Evolutionary conservation across 2,797 vertebrate genomes (phyloP), one percentile per base, ranked within the genome.

Genomic region (Epinephelus coioides): DNA sequence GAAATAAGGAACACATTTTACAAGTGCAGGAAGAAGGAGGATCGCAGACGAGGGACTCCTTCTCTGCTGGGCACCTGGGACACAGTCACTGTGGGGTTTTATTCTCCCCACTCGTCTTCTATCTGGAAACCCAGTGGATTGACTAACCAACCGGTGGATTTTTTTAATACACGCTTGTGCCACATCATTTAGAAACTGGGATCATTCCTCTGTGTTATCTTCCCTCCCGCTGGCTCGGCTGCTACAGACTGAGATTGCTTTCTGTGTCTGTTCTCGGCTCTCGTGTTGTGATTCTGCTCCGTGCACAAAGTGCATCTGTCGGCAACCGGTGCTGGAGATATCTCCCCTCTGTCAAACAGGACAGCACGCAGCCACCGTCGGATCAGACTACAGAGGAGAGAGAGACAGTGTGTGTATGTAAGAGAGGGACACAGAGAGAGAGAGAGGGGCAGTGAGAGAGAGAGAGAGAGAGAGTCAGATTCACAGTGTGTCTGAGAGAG

Each of bases 1-100:
- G 78, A 91, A 89, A 92, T 88, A 93, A 91, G 89, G 89, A 93
- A 86, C 91, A 92, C 90, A 89, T 91, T 92, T 92, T 89, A 84
- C 91, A 85, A 89, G 89, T 91, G 91, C 90, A 92, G 90, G 92
- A 91, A 92, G 89, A 85, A 85, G 89, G 80, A 92, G 93, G 91
- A 93, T 87, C 86, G 79, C 89, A 90, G 79, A 87, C 86, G 80
- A 92, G 90, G 87, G 92, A 91, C 88, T 93, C 85, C 86, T 89
- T 91, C 86, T 89, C 77, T 78, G 78, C 88, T 69, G 83, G 87
- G 56, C 88, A 92, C 91, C 90, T 88, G 84, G 92, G 93, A 93
- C 90, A 81, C 86, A 83, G 82, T 89, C 76, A 74, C 78, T 81
- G 78, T 83, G 67, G 34, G 34, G 9, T 65, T 76, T 79, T 85